These are phyloP conservation scores for Pangasius larnaudii DNA, from an alignment of 2,797 vertebrate genomes.

Conservation along the genomic window DNA sequence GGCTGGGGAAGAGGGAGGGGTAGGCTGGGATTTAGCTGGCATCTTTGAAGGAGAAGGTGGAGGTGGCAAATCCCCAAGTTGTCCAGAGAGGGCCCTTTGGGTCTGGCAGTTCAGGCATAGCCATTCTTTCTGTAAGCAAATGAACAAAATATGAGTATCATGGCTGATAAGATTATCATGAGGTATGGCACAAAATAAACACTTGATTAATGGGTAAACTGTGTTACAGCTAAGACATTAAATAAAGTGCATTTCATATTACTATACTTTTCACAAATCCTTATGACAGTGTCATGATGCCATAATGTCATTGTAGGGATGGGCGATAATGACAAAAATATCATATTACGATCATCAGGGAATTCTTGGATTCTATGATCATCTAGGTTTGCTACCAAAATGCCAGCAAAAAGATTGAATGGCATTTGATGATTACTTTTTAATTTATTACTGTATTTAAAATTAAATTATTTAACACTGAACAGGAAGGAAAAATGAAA, in stretches of 20 bases:
- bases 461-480: not conserved
- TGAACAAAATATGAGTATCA: slow-evolving; percentile 17
- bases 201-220: not conserved
- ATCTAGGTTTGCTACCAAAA: not conserved
- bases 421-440: not conserved
- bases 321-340: not conserved
- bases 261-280: not conserved
- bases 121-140: slow-evolving; percentile 91
- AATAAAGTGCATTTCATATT: not conserved
- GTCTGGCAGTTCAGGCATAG: slow-evolving; percentile 98
- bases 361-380: not conserved
- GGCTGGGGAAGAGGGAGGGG: slow-evolving; percentile 58
- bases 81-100: slow-evolving; percentile 89
- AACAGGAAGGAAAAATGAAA: not conserved
- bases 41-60: slow-evolving; percentile 69
- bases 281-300: not conserved
- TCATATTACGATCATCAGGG: not conserved
- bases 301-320: not conserved
- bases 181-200: not conserved
- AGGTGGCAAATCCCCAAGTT: slow-evolving; percentile 82
- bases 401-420: not conserved
- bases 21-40: slow-evolving; percentile 64
- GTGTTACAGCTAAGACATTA: not conserved
- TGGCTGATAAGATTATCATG: not conserved
- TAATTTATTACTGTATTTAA: not conserved